Base-by-base conservation (phyloP, 1,140 invertebrate species). In the Penaeus indicus region DNA sequence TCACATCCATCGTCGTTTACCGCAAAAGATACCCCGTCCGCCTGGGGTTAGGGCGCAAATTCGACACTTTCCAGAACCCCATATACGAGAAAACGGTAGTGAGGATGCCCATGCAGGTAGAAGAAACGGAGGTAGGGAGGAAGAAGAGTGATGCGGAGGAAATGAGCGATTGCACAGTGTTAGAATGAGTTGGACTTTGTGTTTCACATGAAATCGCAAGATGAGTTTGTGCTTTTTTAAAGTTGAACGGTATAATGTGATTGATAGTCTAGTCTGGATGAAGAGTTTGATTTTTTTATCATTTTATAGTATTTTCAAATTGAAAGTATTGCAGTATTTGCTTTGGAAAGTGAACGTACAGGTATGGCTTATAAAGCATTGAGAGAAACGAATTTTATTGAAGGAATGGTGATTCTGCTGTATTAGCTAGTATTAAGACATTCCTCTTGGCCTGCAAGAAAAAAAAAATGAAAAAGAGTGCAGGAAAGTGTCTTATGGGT, bases 21-120 rank as follows among this genome's bases (percentile, higher is more conserved):
- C 89, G 92, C 5, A 91, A 91, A 61, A 92, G 91, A 72, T 92
- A 93, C 86, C 93, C 93, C 5, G 92, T 92, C 18, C 86, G 93
- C 64, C 92, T 93, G 91, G 91, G 91, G 0, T 86, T 93, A 16
- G 92, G 92, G 21, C 86, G 92, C 27, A 92, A 92, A 42, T 93
- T 93, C 90, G 92, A 90, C 62, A 93, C 92, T 27, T 93, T 93
- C 87, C 92, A 92, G 60, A 93, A 93, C 84, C 93, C 93, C 18
- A 91, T 91, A 42, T 93, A 92, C 79, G 90, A 88, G 75, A 91
- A 91, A 82, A 90, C 83, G 27, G 90, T 91, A 0, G 90, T 91
- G 47, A 42, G 86, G n/a, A 84, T 91, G 80, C 90, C 90, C 47
- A 87, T 91, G 72, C 88, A 86, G 21, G 75, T 62, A 22, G 87